Evolutionary conservation across 2,888 invertebrate genomes (phyloP), one percentile per base, ranked within the genome.

Genomic region (Toxonevra muliebris): DNA sequence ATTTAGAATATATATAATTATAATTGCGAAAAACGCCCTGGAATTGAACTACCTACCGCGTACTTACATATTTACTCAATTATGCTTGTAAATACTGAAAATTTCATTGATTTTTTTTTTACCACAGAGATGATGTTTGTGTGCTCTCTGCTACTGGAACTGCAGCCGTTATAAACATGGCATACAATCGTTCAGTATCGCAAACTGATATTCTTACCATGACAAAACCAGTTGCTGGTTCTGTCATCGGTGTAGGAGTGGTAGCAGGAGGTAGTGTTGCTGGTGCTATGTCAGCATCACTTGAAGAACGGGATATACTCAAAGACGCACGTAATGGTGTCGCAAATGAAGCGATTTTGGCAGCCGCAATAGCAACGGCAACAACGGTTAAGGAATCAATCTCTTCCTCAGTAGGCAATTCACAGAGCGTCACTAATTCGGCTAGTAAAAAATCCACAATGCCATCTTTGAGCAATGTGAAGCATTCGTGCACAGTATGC

Each of bases 121-220:
- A 8, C 60, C 65, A 30, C 82, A 97, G 97, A 76, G 98, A 97
- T 79, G 98, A 98, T 77, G 94, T 98, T 0, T 97, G 97, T 81
- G 93, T 98, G 1, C 84, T 98, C 45, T 97, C 96, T 61, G 97
- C 96, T 0, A 93, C 91, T 19, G 98, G 98, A 0, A 98, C 98
- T 0, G 98, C 97, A 1, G 97, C 96, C 0, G 91, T 95, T 17
- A 93, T 91, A 66, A 89, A 89, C 76, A 87, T 89, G 78, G 87
- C 88, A 45, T 88, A 87, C 67, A 86, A 79, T 73, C 85, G 81
- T 11, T 82, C 84, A 2, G 76, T 82, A 10, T 80, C 82, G 2
- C 83, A 84, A 69, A 77, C 80, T 3, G 85, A 85, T 71, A 76
- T 82, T 11, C 79, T 79, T 53, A 71, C 77, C 52, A 76, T 78